A percentile compares a stretch with the other conserved stretches of the same genome.
These are phyloP conservation scores for Poeciliopsis paucimaculata DNA, from an alignment of 2,797 vertebrate species.

Conservation along the genomic window DNA sequence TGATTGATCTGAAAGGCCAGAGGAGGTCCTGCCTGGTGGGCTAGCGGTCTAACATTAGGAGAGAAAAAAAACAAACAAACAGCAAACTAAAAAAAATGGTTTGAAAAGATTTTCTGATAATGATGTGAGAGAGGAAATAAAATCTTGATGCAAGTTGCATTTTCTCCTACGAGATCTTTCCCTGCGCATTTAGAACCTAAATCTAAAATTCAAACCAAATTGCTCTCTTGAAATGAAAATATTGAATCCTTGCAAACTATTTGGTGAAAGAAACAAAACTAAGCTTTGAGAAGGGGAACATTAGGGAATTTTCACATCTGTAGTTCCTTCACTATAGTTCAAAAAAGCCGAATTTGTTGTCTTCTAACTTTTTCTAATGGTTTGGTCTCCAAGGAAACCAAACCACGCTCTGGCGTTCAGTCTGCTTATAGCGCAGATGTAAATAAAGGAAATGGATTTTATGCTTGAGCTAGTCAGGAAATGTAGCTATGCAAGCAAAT, in stretches of 20 bases:
- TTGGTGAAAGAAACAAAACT: background rate
- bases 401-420: background rate
- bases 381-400: background rate
- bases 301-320: background rate
- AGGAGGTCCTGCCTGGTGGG: background rate
- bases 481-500: too few relatives aligned
- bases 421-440: background rate
- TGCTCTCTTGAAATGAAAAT: background rate
- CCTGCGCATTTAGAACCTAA: background rate
- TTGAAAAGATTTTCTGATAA: background rate
- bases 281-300: background rate
- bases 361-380: background rate
- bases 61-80: background rate
- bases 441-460: background rate
- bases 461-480: background rate
- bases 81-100: background rate
- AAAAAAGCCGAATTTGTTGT: background rate
- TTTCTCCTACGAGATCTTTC: background rate
- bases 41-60: background rate
- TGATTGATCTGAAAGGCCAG: conserved; percentile 43
- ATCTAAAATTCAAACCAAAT: background rate
- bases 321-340: background rate
- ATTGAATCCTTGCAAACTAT: background rate
- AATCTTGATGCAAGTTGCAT: background rate
- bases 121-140: background rate